Evolutionary conservation across 2,888 invertebrate species (phyloP), one percentile per base, ranked within the genome.

Genomic region (Formica aserva): DNA sequence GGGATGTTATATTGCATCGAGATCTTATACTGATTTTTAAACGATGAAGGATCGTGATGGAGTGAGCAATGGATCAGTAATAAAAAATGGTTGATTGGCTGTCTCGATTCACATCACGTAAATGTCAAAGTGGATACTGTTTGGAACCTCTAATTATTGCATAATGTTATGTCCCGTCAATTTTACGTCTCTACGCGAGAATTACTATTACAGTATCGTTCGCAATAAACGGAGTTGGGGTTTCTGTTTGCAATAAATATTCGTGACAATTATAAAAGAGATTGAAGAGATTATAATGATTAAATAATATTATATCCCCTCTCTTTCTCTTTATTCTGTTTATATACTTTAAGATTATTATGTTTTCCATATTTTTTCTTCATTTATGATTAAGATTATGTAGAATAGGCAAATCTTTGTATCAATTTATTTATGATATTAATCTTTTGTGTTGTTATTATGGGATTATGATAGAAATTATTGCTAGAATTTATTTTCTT

Each of bases 211-310:
- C 13, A 66, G 18, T 35, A 52, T 52, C n/a, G 13, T 66, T 52
- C 29, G 29, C 18, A 65, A 26, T 66, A 52, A 76, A 52, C 8
- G 4, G 4, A 65, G 26, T 26, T 52, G 65, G 2, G 6, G 48
- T 76, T 76, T 38, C 26, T 26, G 18, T 76, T n/a, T 32, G 22
- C 26, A 65, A 22, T 45, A 38, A 62, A 63, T n/a, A 72, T 60
- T 60, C 38, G 38, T 6, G 11, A 3, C 11, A 8, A 3, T 41
- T 60, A 57, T 57, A 60, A 74, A 60, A 38, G 3, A 15, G 55
- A 55, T 35, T 4, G 9, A 71, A 55, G n/a, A 22, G 32, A 22
- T 35, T 35, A 13, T 3, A 5, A 29, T 18, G 15, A 71, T 67
- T 18, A 29, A 29, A 5, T 18, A 29, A 11, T 71, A 18, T 52